phyloP scores from a whole-genome alignment of 1,140 invertebrate species.

The Trachymyrmex septentrionalis region DNA sequence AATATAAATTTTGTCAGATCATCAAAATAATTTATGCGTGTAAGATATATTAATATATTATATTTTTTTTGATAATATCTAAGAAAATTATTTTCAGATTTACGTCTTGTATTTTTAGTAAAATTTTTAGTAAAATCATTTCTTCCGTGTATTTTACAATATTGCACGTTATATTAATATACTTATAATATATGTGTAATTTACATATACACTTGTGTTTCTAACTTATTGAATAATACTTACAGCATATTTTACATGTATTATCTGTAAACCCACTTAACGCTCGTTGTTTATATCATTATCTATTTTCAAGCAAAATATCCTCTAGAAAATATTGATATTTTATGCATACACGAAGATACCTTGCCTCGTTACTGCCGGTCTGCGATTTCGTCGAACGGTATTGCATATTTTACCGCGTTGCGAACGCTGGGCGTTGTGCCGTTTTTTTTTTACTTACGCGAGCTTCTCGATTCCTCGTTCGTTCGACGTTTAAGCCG shows the following conservation, averaged over 20 bases:
- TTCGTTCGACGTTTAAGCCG: slow-evolving; percentile 25
- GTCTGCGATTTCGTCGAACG: slow-evolving; percentile 12
- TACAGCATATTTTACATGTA: neutral
- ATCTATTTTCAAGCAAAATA: neutral
- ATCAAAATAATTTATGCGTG: too few species aligned
- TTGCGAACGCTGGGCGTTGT: slow-evolving; percentile 1
- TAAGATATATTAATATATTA: too few species aligned
- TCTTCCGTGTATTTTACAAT: too few species aligned
- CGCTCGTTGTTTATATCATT: neutral
- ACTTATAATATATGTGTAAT: too few species aligned
- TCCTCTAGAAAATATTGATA: neutral
- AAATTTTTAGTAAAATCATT: too few species aligned
- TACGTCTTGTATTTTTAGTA: too few species aligned
- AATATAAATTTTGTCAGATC: too few species aligned
- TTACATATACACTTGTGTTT: too few species aligned
- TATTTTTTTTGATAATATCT: too few species aligned
- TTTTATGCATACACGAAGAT: neutral
- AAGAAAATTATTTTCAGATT: too few species aligned
- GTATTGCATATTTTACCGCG: slow-evolving; percentile 24
- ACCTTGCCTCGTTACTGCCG: neutral
- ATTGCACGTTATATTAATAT: too few species aligned
- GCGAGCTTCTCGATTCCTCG: neutral
- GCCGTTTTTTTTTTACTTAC: slow-evolving; percentile 35
- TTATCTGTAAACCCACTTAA: neutral
- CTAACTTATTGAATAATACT: too few species aligned